These are phyloP conservation scores for Orchesella flavescens DNA, from an alignment of 2,888 invertebrate species.

Conservation along the genomic window DNA sequence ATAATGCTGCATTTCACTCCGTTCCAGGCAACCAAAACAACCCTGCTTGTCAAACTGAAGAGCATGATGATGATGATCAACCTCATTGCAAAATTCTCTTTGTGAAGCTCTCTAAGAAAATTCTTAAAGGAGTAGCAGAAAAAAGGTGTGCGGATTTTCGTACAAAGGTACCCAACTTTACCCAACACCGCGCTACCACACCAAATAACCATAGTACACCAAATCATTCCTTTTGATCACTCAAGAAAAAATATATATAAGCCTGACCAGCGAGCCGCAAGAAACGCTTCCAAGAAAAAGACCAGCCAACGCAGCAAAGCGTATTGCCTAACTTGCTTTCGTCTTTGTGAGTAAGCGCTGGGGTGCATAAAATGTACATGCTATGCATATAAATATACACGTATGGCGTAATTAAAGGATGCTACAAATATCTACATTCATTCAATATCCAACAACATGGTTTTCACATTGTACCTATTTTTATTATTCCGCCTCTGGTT, in stretches of 20 bases:
- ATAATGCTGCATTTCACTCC: not conserved
- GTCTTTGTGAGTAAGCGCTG: too few species aligned
- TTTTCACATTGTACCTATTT: not conserved
- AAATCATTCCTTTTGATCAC: constrained; percentile 37
- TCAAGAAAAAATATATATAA: constrained; percentile 10
- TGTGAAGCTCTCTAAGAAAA: constrained; percentile 26
- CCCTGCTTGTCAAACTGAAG: constrained; percentile 11
- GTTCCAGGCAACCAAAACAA: not conserved
- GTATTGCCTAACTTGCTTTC: too few species aligned
- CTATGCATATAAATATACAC: constrained; percentile 21
- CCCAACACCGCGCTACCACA: too few species aligned
- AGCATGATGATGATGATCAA: constrained; percentile 25
- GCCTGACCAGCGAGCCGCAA: too few species aligned
- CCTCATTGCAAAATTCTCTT: constrained; percentile 43
- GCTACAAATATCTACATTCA: not conserved
- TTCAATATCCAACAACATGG: not conserved
- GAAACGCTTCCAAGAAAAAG: too few species aligned
- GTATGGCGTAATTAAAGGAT: not conserved
- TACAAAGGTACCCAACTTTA: too few species aligned
- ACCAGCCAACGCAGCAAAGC: too few species aligned
- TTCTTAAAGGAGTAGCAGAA: constrained; percentile 17
- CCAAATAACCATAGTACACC: not conserved
- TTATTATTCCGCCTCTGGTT: constrained; percentile 18
- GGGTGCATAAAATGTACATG: constrained; percentile 13
- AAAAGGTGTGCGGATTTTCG: not conserved